These are phyloP conservation scores for Zelostemma sp. DNA, from an alignment of 1,140 invertebrate genomes.

Conservation along the genomic window DNA sequence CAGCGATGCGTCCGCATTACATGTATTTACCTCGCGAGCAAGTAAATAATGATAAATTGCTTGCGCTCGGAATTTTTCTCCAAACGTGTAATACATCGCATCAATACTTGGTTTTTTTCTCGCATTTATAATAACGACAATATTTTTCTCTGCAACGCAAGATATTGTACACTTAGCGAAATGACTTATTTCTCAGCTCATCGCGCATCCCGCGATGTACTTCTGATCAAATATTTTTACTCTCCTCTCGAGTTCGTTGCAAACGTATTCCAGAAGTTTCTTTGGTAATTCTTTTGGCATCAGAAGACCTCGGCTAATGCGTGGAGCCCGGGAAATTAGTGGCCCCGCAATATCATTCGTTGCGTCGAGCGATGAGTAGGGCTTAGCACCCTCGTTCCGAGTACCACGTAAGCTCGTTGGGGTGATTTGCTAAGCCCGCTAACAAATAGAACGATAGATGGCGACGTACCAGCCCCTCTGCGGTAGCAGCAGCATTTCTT, in stretches of 20 bases:
- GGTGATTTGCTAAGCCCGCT: slow-evolving; percentile 70
- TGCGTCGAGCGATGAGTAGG: slow-evolving; percentile 48
- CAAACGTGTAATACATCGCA: slow-evolving; percentile 10
- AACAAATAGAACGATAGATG: slow-evolving; percentile 71
- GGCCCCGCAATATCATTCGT: slow-evolving; percentile 40
- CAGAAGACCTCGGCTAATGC: not conserved
- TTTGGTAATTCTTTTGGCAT: not conserved
- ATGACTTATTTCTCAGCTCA: too few relatives aligned
- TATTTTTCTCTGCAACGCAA: too few relatives aligned
- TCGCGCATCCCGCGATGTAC: too few relatives aligned
- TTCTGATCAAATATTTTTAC: too few relatives aligned
- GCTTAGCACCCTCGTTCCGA: slow-evolving; percentile 65
- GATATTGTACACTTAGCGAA: too few relatives aligned
- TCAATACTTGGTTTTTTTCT: too few relatives aligned
- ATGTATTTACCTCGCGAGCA: slow-evolving; percentile 34
- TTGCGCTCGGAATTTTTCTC: slow-evolving; percentile 23
- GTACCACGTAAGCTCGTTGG: slow-evolving; percentile 66
- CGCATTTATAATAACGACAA: too few relatives aligned
- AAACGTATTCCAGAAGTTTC: too few relatives aligned
- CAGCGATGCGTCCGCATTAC: slow-evolving; percentile 26
- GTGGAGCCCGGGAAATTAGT: slow-evolving; percentile 24
- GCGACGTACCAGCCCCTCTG: slow-evolving; percentile 58
- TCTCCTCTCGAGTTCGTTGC: too few relatives aligned
- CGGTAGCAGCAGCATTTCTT: slow-evolving; percentile 24
- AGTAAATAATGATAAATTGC: slow-evolving; percentile 39